These are phyloP conservation scores for Gyps fulvus DNA, from an alignment of 2,113 vertebrate genomes.

Conservation along the genomic window DNA sequence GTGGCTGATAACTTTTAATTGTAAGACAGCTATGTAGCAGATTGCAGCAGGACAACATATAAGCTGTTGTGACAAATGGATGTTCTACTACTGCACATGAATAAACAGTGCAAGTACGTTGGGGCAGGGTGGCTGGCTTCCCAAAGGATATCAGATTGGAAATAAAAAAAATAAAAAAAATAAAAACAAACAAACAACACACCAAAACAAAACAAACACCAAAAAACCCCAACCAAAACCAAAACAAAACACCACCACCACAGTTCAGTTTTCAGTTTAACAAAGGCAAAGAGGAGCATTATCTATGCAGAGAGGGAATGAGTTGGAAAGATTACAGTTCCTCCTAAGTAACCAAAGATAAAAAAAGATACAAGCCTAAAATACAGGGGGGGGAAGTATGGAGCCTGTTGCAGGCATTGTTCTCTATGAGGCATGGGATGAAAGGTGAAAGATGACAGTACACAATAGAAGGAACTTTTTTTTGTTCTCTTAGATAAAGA, in stretches of 20 bases:
- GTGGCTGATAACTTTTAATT: neutral
- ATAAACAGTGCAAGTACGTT: neutral
- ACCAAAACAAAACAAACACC: neutral
- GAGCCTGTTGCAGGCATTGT: neutral
- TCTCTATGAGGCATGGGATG: neutral
- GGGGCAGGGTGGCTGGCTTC: neutral
- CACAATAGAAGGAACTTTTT: neutral
- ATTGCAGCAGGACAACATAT: neutral
- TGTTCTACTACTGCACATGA: neutral
- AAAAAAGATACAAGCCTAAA: neutral
- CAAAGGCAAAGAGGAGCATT: neutral
- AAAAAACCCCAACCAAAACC: neutral
- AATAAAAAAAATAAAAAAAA: neutral
- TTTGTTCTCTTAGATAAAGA: neutral
- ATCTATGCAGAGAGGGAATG: neutral
- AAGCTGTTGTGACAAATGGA: neutral
- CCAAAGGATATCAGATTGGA: neutral
- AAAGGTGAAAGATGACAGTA: neutral
- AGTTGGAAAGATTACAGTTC: neutral
- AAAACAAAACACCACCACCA: neutral
- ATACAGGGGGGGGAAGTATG: accelerated
- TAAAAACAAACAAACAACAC: neutral
- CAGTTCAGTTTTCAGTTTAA: neutral
- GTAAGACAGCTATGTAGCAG: neutral
- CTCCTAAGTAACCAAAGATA: neutral